Base-by-base conservation (phyloP, 92 coral and sea anemone genomes). In the Meandrina meandrites region DNA sequence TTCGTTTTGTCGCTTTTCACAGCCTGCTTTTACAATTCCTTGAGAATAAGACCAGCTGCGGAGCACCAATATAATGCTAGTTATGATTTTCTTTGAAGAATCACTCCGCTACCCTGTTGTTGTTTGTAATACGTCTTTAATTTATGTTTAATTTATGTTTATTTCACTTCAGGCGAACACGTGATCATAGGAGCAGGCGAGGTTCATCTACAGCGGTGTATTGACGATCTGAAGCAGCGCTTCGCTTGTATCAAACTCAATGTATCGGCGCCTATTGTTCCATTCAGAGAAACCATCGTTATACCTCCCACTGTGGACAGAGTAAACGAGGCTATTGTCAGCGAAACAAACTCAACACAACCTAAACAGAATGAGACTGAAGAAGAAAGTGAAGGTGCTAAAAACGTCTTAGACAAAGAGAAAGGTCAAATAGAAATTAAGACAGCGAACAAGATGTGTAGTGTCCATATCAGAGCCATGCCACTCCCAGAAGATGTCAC, bases 211-310 rank as follows among this genome's bases (percentile, higher is more conserved):
- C 97, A 97, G 88, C 91, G 95, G n/a, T 97, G 99, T 73, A 90
- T 97, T 8, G 99, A 95, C 28, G 99, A 95, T 79, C 88, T 97
- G 35, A 94, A 92, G 88, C 90, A 93, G 84, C 97, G 96, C 14
- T 97, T 90, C 60, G 99, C 99, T 12, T 76, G 95, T 70, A 94
- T 95, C 28, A 92, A 96, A 82, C 85, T 97, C 86, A 95, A 92
- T 67, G 98, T 97, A 19, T 97, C 99, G n/a, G 92, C 93, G 21
- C 99, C 99, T 58, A 97, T 97, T n/a, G 94, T 97, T 18, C 99
- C 99, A 35, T 97, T 97, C 94, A 87, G 98, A 64, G 99, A 97
- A 74, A 95, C 99, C 18, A 90, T 97, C 37, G 93, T 97, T 5
- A 79, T 74, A 9, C 99, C 99, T 18, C 99, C 99, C 2, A 95